Percentiles rank a stretch among this genome's conserved stretches.
phyloP scores from a whole-genome alignment of 2,797 vertebrate genomes.

The Leptodactylus fallax region DNA sequence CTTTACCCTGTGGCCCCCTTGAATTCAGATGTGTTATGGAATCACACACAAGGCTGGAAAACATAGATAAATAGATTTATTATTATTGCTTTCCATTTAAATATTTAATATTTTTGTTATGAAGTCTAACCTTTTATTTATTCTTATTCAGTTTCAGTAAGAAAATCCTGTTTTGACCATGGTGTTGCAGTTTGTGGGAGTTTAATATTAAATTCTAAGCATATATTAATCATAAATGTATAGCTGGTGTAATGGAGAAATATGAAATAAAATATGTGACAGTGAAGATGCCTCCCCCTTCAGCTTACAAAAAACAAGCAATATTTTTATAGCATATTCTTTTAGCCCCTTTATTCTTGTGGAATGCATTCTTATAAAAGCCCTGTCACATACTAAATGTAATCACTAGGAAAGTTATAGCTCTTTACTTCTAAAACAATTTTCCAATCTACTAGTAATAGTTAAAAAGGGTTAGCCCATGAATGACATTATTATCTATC shows the following conservation, averaged over 20 bases:
- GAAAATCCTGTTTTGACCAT: not conserved
- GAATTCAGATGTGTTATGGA: slow-evolving; percentile 35
- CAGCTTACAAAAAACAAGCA: no score
- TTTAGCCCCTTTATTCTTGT: no score
- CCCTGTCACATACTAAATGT: no score
- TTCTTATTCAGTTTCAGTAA: not conserved
- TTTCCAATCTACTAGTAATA: no score
- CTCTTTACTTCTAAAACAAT: no score
- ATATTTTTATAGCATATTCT: no score
- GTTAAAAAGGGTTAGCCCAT: no score
- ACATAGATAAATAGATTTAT: slow-evolving; percentile 36
- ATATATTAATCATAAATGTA: not conserved
- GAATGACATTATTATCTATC: no score
- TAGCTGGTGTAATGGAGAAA: not conserved
- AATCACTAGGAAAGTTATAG: no score
- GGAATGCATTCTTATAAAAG: no score
- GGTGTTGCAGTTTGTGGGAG: no score
- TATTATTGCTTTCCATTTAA: slow-evolving; percentile 23
- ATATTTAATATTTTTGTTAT: slow-evolving; percentile 19
- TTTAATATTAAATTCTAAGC: not conserved
- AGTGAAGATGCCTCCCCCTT: no score
- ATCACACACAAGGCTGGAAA: not conserved
- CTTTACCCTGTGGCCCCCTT: slow-evolving; percentile 32
- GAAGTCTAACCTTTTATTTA: not conserved
- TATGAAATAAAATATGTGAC: not conserved